Base-by-base conservation (phyloP, 2,888 invertebrate genomes). In the Rutpela maculata region DNA sequence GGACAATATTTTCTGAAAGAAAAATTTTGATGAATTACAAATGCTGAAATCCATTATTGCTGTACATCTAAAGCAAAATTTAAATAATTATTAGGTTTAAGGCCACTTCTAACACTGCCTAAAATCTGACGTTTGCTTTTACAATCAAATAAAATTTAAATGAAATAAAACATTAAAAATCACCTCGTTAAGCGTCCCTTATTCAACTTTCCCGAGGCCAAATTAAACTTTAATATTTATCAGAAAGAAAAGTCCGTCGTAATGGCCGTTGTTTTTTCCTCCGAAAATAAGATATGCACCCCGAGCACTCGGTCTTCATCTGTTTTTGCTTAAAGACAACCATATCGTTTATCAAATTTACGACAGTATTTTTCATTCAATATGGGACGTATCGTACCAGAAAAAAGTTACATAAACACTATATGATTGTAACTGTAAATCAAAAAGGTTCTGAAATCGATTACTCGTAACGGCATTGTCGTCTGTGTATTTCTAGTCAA, bases 181-280 rank as follows among this genome's bases (percentile, higher is more conserved):
- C 56, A 43, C 18, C 63, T 38, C 38, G 63, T 63, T 63, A 66
- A 66, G 43, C 65, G 4, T n/a, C 43, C 70, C 57, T 69, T 57
- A 26, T 69, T 59, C 62, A 43, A 70, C 60, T 60, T 50, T 60
- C 22, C 50, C 35, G 63, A 56, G 63, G 22, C 50, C 19, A 18
- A 72, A 72, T 63, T 63, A 63, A 62, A 63, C 63, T 72, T 72
- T 63, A 72, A 72, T 63, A 72, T 72, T 70, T 60, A 60, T 22
- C 70, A 50, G 60, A 38, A 31, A n/a, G 43, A 26, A 50, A 59
- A 38, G 18, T 59, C 62, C 35, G n/a, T 12, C 11, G 57, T 69
- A 69, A 69, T 59, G 59, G 57, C 59, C 69, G 18, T 31, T 59
- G 68, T 68, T 69, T 69, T 62, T 69, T 69, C 57, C 35, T 17